Base-by-base conservation (phyloP, 2,888 invertebrate species). In the Junonia oenone region DNA sequence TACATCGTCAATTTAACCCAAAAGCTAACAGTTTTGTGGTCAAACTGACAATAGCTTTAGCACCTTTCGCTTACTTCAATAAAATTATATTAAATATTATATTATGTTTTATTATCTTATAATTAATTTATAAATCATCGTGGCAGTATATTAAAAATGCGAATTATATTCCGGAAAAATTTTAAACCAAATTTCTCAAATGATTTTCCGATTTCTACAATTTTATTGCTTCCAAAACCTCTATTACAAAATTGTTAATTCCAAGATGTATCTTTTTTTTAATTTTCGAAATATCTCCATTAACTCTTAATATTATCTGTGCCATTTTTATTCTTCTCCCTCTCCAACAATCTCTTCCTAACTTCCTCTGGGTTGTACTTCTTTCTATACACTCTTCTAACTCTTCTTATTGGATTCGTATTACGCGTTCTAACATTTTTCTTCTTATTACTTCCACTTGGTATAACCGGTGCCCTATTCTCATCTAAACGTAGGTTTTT, bases 291-390 rank as follows among this genome's bases (percentile, higher is more conserved):
- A 33, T 29, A 33, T 11, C n/a, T 26, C 11, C 9, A 45, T 59
- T 58, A 63, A 38, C 61, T 64, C 56, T 65, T 59, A 45, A 48
- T 53, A 40, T 47, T 27, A 35, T 58, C 59, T 43, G 37, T 72
- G 55, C 58, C 67, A 58, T 65, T 76, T 78, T 63, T 74, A 71
- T 64, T 79, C 48, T 70, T 85, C 46, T 90, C 89, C 68, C 83
- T 77, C 62, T 90, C 89, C 54, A 91, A 68, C 69, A 91, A 75
- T 66, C 90, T 73, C 69, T 81, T 81, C 72, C 91, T 86, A 5
- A 91, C 91, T 76, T 90, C 90, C 0, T 82, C 88, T n/a, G 91
- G 91, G 46, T 91, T 89, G 61, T 91, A 91, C 63, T 81, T 85
- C 64, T 87, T 87, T 62, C 73, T 84, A 55, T 83, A 90, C 5